Evolutionary conservation across 2,113 vertebrate genomes (phyloP).

Genomic region (Neomonachus schauinslandi): DNA sequence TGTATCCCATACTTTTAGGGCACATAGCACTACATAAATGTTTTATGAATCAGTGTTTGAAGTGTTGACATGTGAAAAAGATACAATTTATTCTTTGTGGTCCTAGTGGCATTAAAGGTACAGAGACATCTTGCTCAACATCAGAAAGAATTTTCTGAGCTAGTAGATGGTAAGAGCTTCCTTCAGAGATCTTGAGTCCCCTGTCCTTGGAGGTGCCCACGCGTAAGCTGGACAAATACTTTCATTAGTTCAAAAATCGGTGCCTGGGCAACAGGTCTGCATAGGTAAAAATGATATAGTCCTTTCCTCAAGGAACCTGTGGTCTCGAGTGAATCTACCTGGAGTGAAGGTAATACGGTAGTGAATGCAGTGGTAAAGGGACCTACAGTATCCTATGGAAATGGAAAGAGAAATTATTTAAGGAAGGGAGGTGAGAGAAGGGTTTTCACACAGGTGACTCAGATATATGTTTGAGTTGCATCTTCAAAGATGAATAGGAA

Average conservation of each 20-base stretch:
- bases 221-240: neutral
- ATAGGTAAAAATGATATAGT: neutral
- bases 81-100: neutral
- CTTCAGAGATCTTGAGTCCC: neutral
- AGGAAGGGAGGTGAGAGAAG: neutral
- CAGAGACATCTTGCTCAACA: neutral
- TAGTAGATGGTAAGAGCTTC: neutral
- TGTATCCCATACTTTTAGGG: neutral
- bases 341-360: neutral
- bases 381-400: neutral
- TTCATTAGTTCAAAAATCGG: neutral
- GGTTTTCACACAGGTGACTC: neutral
- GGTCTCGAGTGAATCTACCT: neutral
- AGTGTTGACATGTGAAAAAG: neutral
- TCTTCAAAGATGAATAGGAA: neutral
- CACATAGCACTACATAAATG: neutral
- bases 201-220: neutral
- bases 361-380: neutral
- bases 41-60: conserved; percentile 8
- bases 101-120: neutral
- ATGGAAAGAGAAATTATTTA: neutral
- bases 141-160: neutral
- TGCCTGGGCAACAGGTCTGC: neutral
- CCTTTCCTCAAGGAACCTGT: neutral
- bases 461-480: neutral